These are phyloP conservation scores for Galagoides demidoff DNA, from an alignment of 2,797 vertebrate genomes.

Conservation along the genomic window DNA sequence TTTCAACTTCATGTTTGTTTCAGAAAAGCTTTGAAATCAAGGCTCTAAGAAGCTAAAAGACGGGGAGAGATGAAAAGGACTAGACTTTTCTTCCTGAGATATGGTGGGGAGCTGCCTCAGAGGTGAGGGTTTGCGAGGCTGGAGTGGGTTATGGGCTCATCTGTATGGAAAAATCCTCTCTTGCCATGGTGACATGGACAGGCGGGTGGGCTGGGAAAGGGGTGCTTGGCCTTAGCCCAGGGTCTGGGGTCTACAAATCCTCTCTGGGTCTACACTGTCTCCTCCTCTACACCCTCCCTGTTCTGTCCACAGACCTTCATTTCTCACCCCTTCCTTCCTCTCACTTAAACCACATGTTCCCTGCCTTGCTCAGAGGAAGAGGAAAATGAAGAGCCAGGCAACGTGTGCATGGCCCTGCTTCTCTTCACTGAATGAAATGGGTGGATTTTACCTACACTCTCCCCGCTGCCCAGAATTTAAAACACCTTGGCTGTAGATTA, in stretches of 20 bases:
- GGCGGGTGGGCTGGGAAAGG: background rate
- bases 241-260: background rate
- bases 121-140: background rate
- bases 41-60: constrained; percentile 61
- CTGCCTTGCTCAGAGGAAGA: background rate
- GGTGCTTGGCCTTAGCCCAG: background rate
- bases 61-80: background rate
- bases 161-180: background rate
- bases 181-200: background rate
- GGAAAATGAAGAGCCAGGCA: background rate
- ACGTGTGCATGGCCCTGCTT: accelerated
- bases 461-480: background rate
- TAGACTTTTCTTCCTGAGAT: background rate
- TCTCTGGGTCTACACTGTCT: background rate
- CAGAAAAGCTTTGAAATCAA: constrained; percentile 68
- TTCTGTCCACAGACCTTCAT: too few species aligned
- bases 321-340: background rate
- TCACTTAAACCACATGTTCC: background rate
- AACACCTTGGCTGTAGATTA: background rate
- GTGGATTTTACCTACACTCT: background rate
- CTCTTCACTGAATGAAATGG: background rate
- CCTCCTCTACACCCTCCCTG: too few species aligned
- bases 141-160: background rate
- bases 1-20: constrained; percentile 63
- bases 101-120: background rate